Percentiles rank a stretch among this genome's conserved stretches.
These are phyloP conservation scores for Reticulitermes lucifugus DNA, from an alignment of 2,888 invertebrate genomes.

Conservation along the genomic window DNA sequence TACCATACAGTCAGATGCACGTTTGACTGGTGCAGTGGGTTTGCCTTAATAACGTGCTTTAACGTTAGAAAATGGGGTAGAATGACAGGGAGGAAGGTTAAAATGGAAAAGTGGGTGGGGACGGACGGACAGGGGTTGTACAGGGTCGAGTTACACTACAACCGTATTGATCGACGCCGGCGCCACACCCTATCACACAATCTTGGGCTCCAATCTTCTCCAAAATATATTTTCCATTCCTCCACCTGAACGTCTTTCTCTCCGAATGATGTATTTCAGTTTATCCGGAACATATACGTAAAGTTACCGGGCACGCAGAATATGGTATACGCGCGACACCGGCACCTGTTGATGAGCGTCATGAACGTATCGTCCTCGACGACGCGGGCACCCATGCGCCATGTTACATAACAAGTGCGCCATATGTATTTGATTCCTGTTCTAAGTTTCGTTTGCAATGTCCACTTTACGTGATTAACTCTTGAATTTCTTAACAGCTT, in stretches of 20 bases:
- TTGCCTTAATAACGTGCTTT: no score
- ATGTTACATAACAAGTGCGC: background rate
- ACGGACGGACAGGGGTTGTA: no score
- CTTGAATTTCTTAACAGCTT: background rate
- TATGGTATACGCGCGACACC: background rate
- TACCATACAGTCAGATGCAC: no score
- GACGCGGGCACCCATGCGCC: background rate
- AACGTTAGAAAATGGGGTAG: no score
- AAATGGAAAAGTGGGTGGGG: no score
- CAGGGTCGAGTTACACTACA: background rate
- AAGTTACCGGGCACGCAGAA: no score
- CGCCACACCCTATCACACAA: slow-evolving; percentile 3
- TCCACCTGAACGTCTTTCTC: no score
- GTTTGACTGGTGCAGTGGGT: no score
- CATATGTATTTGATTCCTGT: background rate
- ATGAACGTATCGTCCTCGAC: background rate
- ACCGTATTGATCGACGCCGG: slow-evolving; percentile 2
- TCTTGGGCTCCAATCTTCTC: background rate
- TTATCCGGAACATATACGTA: no score
- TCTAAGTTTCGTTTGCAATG: background rate
- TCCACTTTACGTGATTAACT: background rate
- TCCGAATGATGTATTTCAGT: no score
- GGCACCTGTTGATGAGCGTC: slow-evolving; percentile 24
- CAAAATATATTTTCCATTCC: no score
- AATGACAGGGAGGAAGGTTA: no score